Evolutionary conservation across 2,113 vertebrate genomes (phyloP).

Genomic region (Capreolus pygargus): DNA sequence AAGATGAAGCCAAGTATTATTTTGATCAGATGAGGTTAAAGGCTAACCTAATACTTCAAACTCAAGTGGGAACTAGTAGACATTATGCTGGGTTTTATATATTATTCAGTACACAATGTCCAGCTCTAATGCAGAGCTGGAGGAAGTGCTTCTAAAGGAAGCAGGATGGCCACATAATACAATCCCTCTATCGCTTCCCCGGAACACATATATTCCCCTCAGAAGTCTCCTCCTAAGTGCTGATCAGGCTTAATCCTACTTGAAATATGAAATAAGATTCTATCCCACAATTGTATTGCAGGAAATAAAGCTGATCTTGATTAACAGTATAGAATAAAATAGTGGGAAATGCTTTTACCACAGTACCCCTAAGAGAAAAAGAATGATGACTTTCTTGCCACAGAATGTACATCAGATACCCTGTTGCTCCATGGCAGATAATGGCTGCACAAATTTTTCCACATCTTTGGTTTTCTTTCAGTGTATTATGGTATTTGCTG

Average conservation of each 20-base stretch:
- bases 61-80: background rate
- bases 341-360: background rate
- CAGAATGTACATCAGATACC: background rate
- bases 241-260: background rate
- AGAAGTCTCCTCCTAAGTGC: background rate
- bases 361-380: background rate
- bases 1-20: background rate
- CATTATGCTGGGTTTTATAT: background rate
- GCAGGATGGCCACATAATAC: background rate
- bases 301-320: background rate
- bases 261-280: slow-evolving; percentile 15
- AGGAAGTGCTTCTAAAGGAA: background rate
- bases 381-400: background rate
- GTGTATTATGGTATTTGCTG: background rate
- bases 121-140: background rate
- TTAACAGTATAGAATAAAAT: background rate
- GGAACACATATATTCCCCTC: background rate
- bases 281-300: background rate
- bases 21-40: background rate
- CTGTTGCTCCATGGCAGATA: background rate
- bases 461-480: background rate
- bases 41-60: background rate
- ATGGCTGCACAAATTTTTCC: background rate
- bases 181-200: background rate
- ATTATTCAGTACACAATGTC: background rate